A percentile compares a stretch with the other conserved stretches of the same genome.
phyloP scores from a whole-genome alignment of 1,140 invertebrate species.

The Euborellia annulipes region DNA sequence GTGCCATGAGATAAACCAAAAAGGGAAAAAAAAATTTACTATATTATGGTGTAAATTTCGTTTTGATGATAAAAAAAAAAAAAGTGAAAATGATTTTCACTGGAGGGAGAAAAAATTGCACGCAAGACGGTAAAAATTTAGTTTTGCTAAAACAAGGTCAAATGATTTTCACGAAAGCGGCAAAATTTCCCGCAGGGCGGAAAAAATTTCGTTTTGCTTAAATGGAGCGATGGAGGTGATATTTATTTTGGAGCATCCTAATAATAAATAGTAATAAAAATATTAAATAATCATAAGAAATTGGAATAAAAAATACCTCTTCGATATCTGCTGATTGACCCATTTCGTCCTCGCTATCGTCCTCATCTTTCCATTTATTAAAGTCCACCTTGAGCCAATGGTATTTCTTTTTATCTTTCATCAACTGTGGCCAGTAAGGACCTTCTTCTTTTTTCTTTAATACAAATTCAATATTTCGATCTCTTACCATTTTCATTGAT shows the following conservation, averaged over 20 bases:
- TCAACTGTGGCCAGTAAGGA: conserved; percentile 73
- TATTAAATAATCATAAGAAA: conserved; percentile 10
- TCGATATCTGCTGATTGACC: conserved; percentile 34
- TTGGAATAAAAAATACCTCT: conserved; percentile 34
- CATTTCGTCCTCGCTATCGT: conserved; percentile 53
- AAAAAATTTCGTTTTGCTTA: no score
- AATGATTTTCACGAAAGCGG: no score
- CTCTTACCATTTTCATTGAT: conserved; percentile 37
- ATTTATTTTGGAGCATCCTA: neutral
- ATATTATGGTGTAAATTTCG: no score
- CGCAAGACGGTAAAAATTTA: no score
- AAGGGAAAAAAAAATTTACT: no score
- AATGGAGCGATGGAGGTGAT: neutral
- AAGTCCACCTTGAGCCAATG: conserved; percentile 97
- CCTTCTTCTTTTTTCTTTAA: conserved; percentile 46
- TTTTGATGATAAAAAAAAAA: no score
- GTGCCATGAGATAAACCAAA: no score
- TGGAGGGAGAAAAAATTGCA: no score
- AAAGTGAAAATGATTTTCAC: no score
- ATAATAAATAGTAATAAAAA: conserved; percentile 14
- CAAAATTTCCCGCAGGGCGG: no score
- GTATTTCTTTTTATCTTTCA: conserved; percentile 74
- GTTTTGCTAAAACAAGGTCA: no score
- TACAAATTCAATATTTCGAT: conserved; percentile 58
- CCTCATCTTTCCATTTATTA: conserved; percentile 93